Percentiles rank a stretch among this genome's conserved stretches.
Evolutionary conservation across 1,140 invertebrate genomes (phyloP).

Genomic region (Drosophila miranda): DNA sequence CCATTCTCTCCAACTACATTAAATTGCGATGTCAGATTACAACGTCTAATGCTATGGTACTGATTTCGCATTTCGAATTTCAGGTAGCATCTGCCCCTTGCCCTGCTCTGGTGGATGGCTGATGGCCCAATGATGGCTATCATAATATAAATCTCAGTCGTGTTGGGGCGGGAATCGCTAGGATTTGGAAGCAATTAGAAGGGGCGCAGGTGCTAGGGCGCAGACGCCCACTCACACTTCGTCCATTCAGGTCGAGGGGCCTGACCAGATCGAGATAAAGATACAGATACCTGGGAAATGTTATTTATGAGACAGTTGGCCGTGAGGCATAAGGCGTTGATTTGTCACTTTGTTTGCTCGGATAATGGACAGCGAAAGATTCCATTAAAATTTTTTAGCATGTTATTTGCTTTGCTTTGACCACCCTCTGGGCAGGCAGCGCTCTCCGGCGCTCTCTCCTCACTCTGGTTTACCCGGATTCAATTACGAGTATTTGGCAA

Average conservation of each 20-base stretch:
- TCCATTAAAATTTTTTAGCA: slow-evolving; percentile 57
- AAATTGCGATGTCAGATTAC: slow-evolving; percentile 71
- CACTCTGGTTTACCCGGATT: no score
- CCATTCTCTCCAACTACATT: slow-evolving; percentile 31
- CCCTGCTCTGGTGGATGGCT: slow-evolving; percentile 6
- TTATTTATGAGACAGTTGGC: slow-evolving; percentile 39
- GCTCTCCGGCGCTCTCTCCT: no score
- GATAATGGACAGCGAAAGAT: slow-evolving; percentile 55
- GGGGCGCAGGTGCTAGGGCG: slow-evolving; percentile 11
- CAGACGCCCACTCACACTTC: slow-evolving; percentile 1
- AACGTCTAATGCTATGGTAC: slow-evolving; percentile 65
- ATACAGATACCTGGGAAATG: neutral
- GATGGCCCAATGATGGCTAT: slow-evolving; percentile 73
- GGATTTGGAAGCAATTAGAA: slow-evolving; percentile 77
- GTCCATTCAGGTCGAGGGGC: slow-evolving; percentile 3
- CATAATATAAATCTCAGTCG: slow-evolving; percentile 70
- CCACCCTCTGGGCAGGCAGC: neutral
- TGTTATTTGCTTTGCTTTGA: slow-evolving; percentile 42
- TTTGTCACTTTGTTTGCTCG: slow-evolving; percentile 71
- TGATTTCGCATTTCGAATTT: slow-evolving; percentile 48
- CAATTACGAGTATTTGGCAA: no score
- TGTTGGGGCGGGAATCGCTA: slow-evolving; percentile 24
- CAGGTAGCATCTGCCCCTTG: slow-evolving; percentile 24
- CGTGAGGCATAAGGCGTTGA: slow-evolving; percentile 25
- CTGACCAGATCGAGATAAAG: neutral